Conservation (phyloP, 1,140 invertebrate species). For the Heliconius hewitsoni region DNA sequence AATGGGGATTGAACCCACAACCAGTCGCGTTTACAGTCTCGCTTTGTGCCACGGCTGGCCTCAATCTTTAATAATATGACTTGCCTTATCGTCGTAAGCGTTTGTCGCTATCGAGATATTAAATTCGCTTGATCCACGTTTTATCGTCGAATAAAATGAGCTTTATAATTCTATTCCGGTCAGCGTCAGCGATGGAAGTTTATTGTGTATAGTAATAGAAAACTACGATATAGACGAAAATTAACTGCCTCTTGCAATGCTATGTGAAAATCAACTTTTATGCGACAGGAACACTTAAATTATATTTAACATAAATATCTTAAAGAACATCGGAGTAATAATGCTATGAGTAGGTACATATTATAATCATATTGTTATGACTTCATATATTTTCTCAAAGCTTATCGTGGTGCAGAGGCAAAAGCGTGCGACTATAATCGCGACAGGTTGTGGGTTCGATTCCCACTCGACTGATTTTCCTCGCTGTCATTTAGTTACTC, state of each 20-base stretch:
- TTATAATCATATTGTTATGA: no score
- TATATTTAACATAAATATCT: neutral
- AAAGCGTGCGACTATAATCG: no score
- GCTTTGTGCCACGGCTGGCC: no score
- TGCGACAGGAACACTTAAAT: neutral
- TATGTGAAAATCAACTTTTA: neutral
- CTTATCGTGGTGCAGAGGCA: no score
- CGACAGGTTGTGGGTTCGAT: no score
- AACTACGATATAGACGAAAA: neutral
- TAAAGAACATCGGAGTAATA: no score
- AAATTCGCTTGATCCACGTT: slow-evolving; percentile 18
- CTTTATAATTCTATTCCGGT: slow-evolving; percentile 15
- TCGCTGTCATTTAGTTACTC: no score
- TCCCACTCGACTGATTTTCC: no score
- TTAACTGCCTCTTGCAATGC: neutral
- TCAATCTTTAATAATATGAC: slow-evolving; percentile 27
- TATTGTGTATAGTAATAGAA: slow-evolving; percentile 15
- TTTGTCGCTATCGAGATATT: slow-evolving; percentile 18
- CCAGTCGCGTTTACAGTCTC: no score
- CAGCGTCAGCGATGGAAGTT: slow-evolving; percentile 2
- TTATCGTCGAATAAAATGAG: slow-evolving; percentile 24
- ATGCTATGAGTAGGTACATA: no score
- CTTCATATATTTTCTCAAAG: no score
- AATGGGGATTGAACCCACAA: no score
- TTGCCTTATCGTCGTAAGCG: slow-evolving; percentile 23